Evolutionary conservation across 2,113 vertebrate genomes (phyloP).

Genomic region (Sisor rabdophorus): DNA sequence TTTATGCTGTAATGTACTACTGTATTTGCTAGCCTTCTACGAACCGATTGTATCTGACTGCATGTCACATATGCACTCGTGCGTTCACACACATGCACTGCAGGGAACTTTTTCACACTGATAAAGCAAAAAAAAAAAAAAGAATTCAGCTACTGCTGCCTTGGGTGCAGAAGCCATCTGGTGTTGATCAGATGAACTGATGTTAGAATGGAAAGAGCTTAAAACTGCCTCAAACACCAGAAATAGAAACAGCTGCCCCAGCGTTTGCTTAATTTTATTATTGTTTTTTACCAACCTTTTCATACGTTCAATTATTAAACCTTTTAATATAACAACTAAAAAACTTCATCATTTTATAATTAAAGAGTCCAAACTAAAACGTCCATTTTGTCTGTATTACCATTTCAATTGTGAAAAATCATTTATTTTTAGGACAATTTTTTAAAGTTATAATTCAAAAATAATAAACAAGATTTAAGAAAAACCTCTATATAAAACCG

Average conservation of each 20-base stretch:
- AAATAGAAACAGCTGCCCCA: neutral
- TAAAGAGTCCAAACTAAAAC: too few species aligned
- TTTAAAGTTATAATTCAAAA: too few species aligned
- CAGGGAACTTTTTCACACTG: conserved; percentile 12
- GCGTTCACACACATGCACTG: neutral
- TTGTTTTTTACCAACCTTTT: neutral
- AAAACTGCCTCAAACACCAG: conserved; percentile 13
- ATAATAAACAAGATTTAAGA: too few species aligned
- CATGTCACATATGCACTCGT: neutral
- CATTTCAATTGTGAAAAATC: too few species aligned
- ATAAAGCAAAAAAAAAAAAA: neutral
- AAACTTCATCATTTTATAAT: too few species aligned
- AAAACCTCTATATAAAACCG: too few species aligned
- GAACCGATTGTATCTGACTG: neutral
- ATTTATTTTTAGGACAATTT: too few species aligned
- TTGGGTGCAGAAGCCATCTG: conserved; percentile 30
- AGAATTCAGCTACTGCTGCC: conserved; percentile 25
- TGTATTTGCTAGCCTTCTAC: neutral
- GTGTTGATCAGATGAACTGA: conserved; percentile 37
- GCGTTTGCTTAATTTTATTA: neutral
- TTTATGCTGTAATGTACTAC: too few species aligned
- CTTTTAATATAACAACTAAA: too few species aligned
- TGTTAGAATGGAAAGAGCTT: conserved; percentile 10
- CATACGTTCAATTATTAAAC: neutral
- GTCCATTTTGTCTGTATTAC: too few species aligned